Conservation (phyloP, 1,140 invertebrate species). For the Pteromalus puparum region DNA sequence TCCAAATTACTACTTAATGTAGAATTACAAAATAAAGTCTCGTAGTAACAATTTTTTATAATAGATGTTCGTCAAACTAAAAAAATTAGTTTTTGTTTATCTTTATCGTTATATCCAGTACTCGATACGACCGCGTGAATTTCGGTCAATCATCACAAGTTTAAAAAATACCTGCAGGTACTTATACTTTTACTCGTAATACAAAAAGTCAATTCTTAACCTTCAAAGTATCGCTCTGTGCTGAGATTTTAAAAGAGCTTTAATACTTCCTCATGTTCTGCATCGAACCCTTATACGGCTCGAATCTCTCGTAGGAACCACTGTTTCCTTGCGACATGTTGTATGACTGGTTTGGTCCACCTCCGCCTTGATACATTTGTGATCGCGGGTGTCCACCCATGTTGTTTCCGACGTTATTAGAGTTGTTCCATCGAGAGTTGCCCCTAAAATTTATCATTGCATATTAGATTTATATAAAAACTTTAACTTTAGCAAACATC, state of each 20-base stretch:
- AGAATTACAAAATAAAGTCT: slow-evolving; percentile 48
- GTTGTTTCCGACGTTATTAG: slow-evolving; percentile 70
- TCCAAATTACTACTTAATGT: slow-evolving; percentile 24
- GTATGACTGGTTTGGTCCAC: slow-evolving; percentile 65
- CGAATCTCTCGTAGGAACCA: slow-evolving; percentile 70
- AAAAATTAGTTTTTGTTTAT: slow-evolving; percentile 29
- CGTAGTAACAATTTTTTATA: slow-evolving; percentile 28
- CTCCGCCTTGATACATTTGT: slow-evolving; percentile 71
- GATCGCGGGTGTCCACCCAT: slow-evolving; percentile 68
- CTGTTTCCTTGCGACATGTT: slow-evolving; percentile 69
- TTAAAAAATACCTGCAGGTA: slow-evolving; percentile 45
- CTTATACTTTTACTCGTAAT: slow-evolving; percentile 11
- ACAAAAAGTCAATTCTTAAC: slow-evolving; percentile 28
- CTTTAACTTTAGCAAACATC: not conserved
- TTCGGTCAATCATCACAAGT: slow-evolving; percentile 38
- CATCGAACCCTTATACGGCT: slow-evolving; percentile 72
- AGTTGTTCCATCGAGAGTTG: slow-evolving; percentile 70
- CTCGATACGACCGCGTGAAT: not conserved
- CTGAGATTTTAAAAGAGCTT: slow-evolving; percentile 19
- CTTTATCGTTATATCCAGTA: slow-evolving; percentile 3
- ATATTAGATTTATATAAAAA: slow-evolving; percentile 1
- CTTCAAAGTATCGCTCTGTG: slow-evolving; percentile 1
- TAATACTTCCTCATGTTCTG: slow-evolving; percentile 72
- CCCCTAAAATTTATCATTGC: slow-evolving; percentile 40
- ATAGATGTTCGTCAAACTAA: slow-evolving; percentile 23